phyloP scores from a whole-genome alignment of 2,888 invertebrate species.

The Brachypalpus laphriformis region DNA sequence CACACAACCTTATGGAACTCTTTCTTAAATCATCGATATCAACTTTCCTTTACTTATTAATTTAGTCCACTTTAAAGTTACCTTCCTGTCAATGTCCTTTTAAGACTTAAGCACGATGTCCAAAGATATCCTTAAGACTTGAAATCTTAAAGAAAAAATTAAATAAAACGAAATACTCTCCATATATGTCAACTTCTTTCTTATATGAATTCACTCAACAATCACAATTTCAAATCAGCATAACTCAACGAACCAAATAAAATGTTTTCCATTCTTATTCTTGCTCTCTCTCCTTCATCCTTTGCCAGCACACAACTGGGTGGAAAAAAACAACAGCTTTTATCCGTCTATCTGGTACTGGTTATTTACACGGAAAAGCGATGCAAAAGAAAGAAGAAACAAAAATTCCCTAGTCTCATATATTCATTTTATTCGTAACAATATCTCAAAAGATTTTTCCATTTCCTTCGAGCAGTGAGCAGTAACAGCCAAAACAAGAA shows the following conservation, averaged over 20 bases:
- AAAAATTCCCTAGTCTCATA: slow-evolving; percentile 51
- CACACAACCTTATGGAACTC: no score
- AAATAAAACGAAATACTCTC: no score
- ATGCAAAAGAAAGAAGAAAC: slow-evolving; percentile 29
- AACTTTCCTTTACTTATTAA: no score
- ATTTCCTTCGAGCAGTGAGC: slow-evolving; percentile 28
- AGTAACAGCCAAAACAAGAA: background rate
- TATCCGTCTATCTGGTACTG: slow-evolving; percentile 28
- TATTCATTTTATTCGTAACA: slow-evolving; percentile 65
- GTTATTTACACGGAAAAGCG: slow-evolving; percentile 54
- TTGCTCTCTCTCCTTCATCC: slow-evolving; percentile 10
- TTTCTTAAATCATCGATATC: no score
- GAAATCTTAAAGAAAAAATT: background rate
- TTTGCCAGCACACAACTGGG: background rate
- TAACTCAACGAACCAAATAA: slow-evolving; percentile 67
- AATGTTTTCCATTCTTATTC: slow-evolving; percentile 64
- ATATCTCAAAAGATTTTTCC: slow-evolving; percentile 49
- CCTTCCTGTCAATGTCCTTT: no score
- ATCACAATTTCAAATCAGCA: slow-evolving; percentile 66
- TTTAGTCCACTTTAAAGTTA: no score
- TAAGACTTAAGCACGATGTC: no score
- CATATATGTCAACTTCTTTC: slow-evolving; percentile 12
- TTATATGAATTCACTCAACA: slow-evolving; percentile 51
- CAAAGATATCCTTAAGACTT: no score
- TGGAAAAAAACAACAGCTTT: slow-evolving; percentile 10